Conservation (phyloP, 1,140 invertebrate species). For the Neuroterus valhalla region DNA sequence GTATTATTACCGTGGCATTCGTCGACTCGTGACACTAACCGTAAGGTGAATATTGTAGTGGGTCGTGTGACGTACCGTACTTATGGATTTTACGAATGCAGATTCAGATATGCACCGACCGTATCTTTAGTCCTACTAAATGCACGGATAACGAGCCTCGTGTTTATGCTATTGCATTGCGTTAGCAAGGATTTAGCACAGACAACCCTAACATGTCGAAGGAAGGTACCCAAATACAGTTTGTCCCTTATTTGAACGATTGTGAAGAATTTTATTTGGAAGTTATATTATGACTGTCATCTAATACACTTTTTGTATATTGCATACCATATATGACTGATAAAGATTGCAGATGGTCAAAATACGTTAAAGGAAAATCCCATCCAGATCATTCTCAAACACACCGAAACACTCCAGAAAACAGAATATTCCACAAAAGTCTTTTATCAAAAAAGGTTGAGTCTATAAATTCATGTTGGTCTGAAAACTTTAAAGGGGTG, state of each 20-base stretch:
- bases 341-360: no score
- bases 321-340: no score
- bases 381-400: no score
- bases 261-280: background rate
- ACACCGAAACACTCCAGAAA: no score
- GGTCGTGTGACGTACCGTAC: slow-evolving; percentile 16
- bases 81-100: slow-evolving; percentile 17
- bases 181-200: background rate
- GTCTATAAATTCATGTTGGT: no score
- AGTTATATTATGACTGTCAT: no score
- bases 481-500: no score
- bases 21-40: slow-evolving; percentile 8
- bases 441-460: no score
- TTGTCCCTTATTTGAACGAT: background rate
- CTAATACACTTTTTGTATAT: no score
- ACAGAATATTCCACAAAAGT: no score
- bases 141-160: slow-evolving; percentile 12
- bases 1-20: slow-evolving; percentile 15
- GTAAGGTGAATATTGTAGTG: slow-evolving; percentile 20
- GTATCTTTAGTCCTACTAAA: slow-evolving; percentile 9
- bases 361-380: no score
- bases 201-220: slow-evolving; percentile 17
- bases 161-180: slow-evolving; percentile 24
- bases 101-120: background rate
- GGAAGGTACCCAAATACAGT: slow-evolving; percentile 14